These are phyloP conservation scores for Glaucopsyche alexis DNA, from an alignment of 2,888 invertebrate genomes.

Conservation along the genomic window DNA sequence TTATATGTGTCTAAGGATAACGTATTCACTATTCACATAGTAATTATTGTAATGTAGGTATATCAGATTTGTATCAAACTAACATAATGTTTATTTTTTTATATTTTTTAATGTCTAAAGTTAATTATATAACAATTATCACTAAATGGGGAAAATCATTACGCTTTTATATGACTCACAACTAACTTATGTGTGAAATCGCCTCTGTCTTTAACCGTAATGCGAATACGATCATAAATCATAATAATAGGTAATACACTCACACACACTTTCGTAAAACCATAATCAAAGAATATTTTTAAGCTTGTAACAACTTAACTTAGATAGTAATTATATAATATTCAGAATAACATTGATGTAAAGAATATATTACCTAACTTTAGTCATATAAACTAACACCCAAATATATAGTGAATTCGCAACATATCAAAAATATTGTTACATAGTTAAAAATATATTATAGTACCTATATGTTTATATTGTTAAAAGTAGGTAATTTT, in stretches of 20 bases:
- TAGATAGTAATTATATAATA: neutral
- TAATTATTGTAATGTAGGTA: too few relatives aligned
- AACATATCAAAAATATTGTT: constrained; percentile 61
- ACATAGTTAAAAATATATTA: constrained; percentile 28
- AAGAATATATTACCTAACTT: constrained; percentile 7
- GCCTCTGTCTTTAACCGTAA: neutral
- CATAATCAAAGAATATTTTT: neutral
- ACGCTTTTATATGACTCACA: too few relatives aligned
- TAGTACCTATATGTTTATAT: constrained; percentile 34
- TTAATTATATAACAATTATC: neutral
- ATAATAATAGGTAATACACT: neutral
- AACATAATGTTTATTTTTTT: constrained; percentile 28
- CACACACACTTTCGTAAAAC: neutral
- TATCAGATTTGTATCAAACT: constrained; percentile 35
- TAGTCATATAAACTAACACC: constrained; percentile 29
- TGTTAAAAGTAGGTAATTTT: constrained; percentile 20
- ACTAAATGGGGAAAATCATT: neutral
- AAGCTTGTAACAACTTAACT: neutral
- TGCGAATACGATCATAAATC: neutral
- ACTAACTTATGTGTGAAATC: neutral
- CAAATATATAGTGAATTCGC: constrained; percentile 71
- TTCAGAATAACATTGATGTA: neutral
- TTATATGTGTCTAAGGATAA: too few relatives aligned
- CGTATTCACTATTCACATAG: too few relatives aligned
- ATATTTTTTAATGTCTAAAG: neutral